A percentile compares a stretch with the other conserved stretches of the same genome.
Evolutionary conservation across 2,888 invertebrate genomes (phyloP).

Genomic region (Catocala nupta): DNA sequence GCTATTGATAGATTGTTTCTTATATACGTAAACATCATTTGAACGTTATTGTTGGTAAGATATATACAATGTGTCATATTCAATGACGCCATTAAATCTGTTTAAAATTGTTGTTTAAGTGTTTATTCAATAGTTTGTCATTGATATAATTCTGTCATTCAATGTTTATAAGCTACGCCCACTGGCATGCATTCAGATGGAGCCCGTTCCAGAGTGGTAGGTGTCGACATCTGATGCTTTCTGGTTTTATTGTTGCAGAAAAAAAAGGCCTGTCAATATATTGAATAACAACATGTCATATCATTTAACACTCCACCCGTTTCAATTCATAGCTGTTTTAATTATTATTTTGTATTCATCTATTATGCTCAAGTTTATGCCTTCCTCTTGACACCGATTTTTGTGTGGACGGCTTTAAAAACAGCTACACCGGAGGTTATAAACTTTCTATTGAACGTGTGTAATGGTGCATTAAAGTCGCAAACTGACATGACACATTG

Average conservation of each 20-base stretch:
- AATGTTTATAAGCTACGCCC: slow-evolving; percentile 64
- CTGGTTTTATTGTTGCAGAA: slow-evolving; percentile 39
- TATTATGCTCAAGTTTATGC: slow-evolving; percentile 53
- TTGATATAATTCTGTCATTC: slow-evolving; percentile 54
- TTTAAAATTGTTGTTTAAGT: slow-evolving; percentile 44
- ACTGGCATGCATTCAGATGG: slow-evolving; percentile 56
- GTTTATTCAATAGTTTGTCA: slow-evolving; percentile 53
- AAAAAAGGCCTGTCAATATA: slow-evolving; percentile 36
- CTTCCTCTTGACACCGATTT: slow-evolving; percentile 66
- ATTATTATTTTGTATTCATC: slow-evolving; percentile 44
- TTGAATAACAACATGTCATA: slow-evolving; percentile 39
- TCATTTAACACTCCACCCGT: slow-evolving; percentile 24
- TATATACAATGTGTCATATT: slow-evolving; percentile 44
- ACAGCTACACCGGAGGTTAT: slow-evolving; percentile 71
- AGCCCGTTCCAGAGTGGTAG: slow-evolving; percentile 55
- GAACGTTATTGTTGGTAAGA: slow-evolving; percentile 33
- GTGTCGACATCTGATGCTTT: slow-evolving; percentile 58
- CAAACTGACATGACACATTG: slow-evolving; percentile 59
- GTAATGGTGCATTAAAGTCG: slow-evolving; percentile 67
- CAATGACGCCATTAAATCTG: slow-evolving; percentile 48
- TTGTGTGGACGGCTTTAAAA: slow-evolving; percentile 57
- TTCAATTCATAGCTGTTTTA: slow-evolving; percentile 30
- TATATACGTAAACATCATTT: slow-evolving; percentile 20
- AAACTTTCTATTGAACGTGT: slow-evolving; percentile 74
- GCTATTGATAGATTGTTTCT: slow-evolving; percentile 21